Conservation (phyloP, 2,888 invertebrate genomes). For the Eupelmus urozonus region DNA sequence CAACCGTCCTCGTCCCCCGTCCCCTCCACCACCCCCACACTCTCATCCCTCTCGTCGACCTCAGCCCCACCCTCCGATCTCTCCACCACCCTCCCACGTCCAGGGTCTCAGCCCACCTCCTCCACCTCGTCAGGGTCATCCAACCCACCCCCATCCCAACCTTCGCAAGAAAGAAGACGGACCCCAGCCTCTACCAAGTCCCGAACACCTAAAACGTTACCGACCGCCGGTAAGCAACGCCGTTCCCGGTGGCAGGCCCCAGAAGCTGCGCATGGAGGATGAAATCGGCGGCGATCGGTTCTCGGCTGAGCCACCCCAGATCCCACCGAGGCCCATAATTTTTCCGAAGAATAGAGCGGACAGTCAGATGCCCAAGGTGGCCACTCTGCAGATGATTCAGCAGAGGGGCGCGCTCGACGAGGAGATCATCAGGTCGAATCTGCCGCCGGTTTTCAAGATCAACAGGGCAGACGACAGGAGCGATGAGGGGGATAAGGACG, state of each 20-base stretch:
- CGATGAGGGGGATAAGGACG: conserved; percentile 47
- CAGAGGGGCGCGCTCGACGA: conserved; percentile 69
- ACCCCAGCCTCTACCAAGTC: neutral
- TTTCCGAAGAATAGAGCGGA: conserved; percentile 76
- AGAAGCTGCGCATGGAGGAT: conserved; percentile 70
- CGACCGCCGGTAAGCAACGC: conserved; percentile 60
- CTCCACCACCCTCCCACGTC: conserved; percentile 73
- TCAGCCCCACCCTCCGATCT: conserved; percentile 52
- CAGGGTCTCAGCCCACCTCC: conserved; percentile 79
- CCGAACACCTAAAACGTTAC: conserved; percentile 62
- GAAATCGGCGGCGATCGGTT: conserved; percentile 70
- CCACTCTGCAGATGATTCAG: conserved; percentile 85
- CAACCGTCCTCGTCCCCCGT: conserved; percentile 67
- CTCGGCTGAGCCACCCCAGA: conserved; percentile 71
- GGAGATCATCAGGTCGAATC: conserved; percentile 60
- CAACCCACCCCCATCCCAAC: conserved; percentile 36
- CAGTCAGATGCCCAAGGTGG: conserved; percentile 79
- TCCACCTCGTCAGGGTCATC: conserved; percentile 68
- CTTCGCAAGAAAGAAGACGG: conserved; percentile 22
- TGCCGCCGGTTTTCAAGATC: conserved; percentile 76
- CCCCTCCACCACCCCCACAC: conserved; percentile 64
- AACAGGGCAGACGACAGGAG: conserved; percentile 70
- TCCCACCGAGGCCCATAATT: conserved; percentile 77
- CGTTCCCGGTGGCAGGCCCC: neutral
- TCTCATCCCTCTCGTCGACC: conserved; percentile 69